phyloP scores from a whole-genome alignment of 2,888 invertebrate genomes.

The Linnaemya tessellans region DNA sequence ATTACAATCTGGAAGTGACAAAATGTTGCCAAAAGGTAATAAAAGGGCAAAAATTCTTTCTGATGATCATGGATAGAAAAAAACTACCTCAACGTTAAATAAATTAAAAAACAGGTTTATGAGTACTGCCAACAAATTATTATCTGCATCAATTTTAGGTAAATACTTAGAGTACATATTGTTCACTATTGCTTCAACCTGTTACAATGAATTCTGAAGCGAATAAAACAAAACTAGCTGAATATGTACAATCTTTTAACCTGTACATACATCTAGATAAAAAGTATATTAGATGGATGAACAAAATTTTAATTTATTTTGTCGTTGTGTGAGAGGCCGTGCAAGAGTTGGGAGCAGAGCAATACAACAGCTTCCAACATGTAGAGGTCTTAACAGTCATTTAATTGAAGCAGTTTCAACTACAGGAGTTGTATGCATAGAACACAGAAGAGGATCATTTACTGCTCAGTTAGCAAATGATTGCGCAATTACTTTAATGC shows the following conservation, averaged over 20 bases:
- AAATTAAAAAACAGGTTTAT: neutral
- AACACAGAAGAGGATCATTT: too few relatives aligned
- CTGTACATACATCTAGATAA: neutral
- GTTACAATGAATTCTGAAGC: conserved; percentile 1
- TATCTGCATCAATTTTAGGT: neutral
- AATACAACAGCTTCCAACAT: neutral
- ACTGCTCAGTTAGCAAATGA: too few relatives aligned
- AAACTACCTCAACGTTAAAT: neutral
- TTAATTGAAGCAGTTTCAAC: neutral
- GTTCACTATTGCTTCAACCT: neutral
- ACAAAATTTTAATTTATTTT: conserved; percentile 9
- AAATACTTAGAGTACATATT: neutral
- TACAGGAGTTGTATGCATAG: neutral
- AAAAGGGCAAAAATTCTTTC: conserved; percentile 1
- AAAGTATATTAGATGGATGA: neutral
- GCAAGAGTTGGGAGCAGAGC: neutral
- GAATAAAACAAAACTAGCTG: neutral
- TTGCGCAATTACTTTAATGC: too few relatives aligned
- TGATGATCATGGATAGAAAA: conserved; percentile 6
- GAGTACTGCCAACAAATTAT: too few relatives aligned
- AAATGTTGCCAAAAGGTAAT: conserved; percentile 15
- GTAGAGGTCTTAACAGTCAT: neutral
- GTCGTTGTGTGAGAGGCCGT: neutral
- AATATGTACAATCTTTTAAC: neutral
- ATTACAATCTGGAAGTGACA: neutral